These are phyloP conservation scores for Ferdinandea cuprea DNA, from an alignment of 2,888 invertebrate species.

Conservation along the genomic window DNA sequence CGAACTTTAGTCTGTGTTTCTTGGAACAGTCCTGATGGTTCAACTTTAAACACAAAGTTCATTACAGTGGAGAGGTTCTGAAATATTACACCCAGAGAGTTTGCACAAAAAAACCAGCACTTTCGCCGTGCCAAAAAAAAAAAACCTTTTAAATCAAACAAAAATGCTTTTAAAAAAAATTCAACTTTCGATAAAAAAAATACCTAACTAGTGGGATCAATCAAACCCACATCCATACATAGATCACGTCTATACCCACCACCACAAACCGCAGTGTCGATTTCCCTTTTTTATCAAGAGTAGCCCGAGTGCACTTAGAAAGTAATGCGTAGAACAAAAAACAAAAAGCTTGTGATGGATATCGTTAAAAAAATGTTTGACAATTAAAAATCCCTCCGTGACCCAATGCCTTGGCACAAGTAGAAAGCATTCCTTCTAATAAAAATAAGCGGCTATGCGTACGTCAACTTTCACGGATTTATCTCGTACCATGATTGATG, in stretches of 20 bases:
- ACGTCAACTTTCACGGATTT: conserved; percentile 69
- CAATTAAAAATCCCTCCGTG: conserved; percentile 57
- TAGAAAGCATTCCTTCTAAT: conserved; percentile 2
- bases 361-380: conserved; percentile 45
- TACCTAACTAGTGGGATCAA: neutral
- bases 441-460: neutral
- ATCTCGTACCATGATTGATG: conserved; percentile 78
- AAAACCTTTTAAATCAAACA: no score
- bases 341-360: conserved; percentile 19
- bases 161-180: neutral
- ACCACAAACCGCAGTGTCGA: conserved; percentile 4
- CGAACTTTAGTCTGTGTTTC: no score
- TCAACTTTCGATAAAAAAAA: neutral
- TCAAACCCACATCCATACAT: neutral
- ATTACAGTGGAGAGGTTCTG: no score
- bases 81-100: no score
- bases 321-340: conserved; percentile 38
- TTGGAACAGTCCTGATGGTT: no score
- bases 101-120: no score
- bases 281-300: conserved; percentile 13
- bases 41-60: no score
- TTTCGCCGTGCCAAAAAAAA: no score
- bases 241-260: neutral
- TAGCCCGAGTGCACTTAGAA: conserved; percentile 21
- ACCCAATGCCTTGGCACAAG: conserved; percentile 3